Base-by-base conservation (phyloP, 2,113 vertebrate species). In the Tetraodon nigroviridis region DNA sequence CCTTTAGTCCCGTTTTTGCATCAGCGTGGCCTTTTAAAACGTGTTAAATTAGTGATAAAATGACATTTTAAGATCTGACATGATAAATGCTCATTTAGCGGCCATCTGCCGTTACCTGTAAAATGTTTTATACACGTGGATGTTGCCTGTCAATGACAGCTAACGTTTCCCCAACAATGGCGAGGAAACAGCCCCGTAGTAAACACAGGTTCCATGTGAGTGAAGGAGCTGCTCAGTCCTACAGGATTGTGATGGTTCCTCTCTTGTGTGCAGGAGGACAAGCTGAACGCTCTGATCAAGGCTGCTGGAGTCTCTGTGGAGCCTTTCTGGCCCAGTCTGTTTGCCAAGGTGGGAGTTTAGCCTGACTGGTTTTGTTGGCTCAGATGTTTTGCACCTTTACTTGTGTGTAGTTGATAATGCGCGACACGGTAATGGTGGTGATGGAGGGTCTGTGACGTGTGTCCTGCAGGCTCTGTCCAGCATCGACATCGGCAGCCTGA, bases 401-500 rank as follows among this genome's bases (percentile, higher is more conserved):
- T 27, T 27, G 7, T 27, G 24, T 6, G 24, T 27, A 27, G 24
- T 27, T 27, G 24, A n/a, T 37, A 12, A 11, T 37, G 7, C 32
- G 12, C 7, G n/a, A 12, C 32, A 37, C 32, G 1, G 32, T 11
- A 37, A 37, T 37, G 32, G 32, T 8, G 29, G 29, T 32, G 5
- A 32, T 7, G 7, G 32, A 11, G 10, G 11, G 8, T 12, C 12
- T 11, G 7, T 12, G 1, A 37, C 4, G 32, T 51, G 3, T 7
- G 44, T 2, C 4, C 63, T 52, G 0, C 21, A 99, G 97, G 94
- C 97, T 17, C 88, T 98, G 19, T 87, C 92, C 57, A 95, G 89
- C 14, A 80, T 98, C 4, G 94, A 93, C 90, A 96, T 98, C 16
- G 92, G 93, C 6, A 94, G 93, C 67, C 91, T 99, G 79, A 98